These are phyloP conservation scores for Neuroterus valhalla DNA, from an alignment of 1,140 invertebrate genomes.

Conservation along the genomic window DNA sequence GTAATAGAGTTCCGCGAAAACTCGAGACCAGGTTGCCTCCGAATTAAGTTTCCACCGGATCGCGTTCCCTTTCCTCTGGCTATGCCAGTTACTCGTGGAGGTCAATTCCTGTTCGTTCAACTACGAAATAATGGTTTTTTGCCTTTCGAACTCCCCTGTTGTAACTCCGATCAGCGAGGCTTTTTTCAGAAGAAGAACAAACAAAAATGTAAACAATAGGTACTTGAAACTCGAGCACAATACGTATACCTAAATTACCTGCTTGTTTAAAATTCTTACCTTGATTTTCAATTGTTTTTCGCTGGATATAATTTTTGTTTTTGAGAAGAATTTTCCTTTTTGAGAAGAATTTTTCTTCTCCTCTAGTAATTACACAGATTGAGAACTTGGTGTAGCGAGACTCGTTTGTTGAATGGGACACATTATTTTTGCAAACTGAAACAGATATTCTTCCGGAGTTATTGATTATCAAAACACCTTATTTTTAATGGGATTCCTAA, in stretches of 20 bases:
- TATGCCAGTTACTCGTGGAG: conserved; percentile 28
- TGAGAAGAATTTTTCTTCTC: not conserved
- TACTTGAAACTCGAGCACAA: too few relatives aligned
- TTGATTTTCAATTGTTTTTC: too few relatives aligned
- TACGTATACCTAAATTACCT: too few relatives aligned
- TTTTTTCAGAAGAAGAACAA: not conserved
- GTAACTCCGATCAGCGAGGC: not conserved
- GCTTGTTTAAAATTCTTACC: too few relatives aligned
- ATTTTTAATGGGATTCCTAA: too few relatives aligned
- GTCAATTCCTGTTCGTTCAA: conserved; percentile 32
- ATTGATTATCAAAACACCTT: not conserved
- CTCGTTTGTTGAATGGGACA: not conserved
- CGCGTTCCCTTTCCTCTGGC: conserved; percentile 27
- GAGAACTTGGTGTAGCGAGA: not conserved
- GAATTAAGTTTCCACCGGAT: conserved; percentile 27
- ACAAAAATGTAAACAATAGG: not conserved
- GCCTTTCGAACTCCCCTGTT: not conserved
- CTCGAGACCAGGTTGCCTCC: conserved; percentile 26
- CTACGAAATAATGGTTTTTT: conserved; percentile 15
- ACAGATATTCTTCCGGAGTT: not conserved
- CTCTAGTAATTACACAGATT: not conserved
- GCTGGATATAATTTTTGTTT: too few relatives aligned
- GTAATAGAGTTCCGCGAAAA: conserved; percentile 22
- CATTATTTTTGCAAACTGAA: conserved; percentile 11
- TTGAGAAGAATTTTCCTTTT: too few relatives aligned